These are phyloP conservation scores for Cancer borealis DNA, from an alignment of 2,888 invertebrate genomes.

Conservation along the genomic window DNA sequence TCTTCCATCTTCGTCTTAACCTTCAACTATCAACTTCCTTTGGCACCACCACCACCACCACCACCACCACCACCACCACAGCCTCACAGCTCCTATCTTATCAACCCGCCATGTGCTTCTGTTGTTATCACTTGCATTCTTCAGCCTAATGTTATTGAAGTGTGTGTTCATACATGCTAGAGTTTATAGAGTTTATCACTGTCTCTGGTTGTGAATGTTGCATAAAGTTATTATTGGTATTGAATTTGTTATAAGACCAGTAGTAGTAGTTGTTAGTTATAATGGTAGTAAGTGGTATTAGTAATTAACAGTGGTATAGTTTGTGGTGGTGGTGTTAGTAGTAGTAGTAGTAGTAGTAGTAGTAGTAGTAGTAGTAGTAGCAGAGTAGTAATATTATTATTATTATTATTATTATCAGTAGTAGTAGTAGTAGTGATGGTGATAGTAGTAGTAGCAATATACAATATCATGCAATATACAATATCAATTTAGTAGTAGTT, in stretches of 20 bases:
- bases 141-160: not conserved
- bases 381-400: too few relatives aligned
- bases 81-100: not conserved
- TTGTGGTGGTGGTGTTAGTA: not conserved
- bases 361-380: not conserved
- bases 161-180: not conserved
- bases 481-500: too few relatives aligned
- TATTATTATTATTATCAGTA: too few relatives aligned
- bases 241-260: too few relatives aligned
- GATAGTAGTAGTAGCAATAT: not conserved
- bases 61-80: not conserved
- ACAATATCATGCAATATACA: not conserved
- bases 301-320: too few relatives aligned
- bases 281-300: too few relatives aligned
- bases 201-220: too few relatives aligned
- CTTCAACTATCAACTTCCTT: not conserved
- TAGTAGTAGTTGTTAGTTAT: too few relatives aligned
- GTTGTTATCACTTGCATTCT: not conserved
- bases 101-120: conserved; percentile 36
- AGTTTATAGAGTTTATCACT: too few relatives aligned
- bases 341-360: not conserved
- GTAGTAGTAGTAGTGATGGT: not conserved
- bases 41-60: not conserved
- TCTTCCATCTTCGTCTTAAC: not conserved
- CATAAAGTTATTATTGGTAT: too few relatives aligned